Conservation (phyloP, 64 coral and sea anemone species). For the Montipora efflorescens region DNA sequence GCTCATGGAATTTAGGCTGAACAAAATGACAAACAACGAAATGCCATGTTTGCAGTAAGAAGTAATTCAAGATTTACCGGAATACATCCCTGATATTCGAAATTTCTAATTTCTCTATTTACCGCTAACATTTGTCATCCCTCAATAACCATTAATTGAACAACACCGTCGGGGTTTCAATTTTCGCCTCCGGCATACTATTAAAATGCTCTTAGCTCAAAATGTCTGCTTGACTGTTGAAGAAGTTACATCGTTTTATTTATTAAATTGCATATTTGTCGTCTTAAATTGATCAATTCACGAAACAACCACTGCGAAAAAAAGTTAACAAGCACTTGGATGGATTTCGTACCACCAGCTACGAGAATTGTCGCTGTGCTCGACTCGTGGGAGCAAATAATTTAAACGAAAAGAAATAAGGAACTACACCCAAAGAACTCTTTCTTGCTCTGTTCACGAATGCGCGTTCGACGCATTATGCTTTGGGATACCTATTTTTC, state of each 20-base stretch:
- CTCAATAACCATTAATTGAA: constrained; percentile 47
- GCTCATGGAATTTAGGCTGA: constrained; percentile 73
- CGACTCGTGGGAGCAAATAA: too few species aligned
- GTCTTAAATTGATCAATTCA: background rate
- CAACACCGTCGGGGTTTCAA: background rate
- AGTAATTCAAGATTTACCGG: constrained; percentile 2
- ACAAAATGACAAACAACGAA: constrained; percentile 65
- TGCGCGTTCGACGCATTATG: too few species aligned
- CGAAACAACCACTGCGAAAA: background rate
- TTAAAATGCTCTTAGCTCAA: background rate
- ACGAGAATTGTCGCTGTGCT: background rate
- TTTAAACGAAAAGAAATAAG: background rate
- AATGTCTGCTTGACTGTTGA: background rate
- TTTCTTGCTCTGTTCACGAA: too few species aligned
- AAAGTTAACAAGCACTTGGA: background rate
- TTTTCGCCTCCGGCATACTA: constrained; percentile 26
- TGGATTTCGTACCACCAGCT: background rate
- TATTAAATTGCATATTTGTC: background rate
- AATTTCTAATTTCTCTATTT: constrained; percentile 2
- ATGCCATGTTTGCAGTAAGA: constrained; percentile 14
- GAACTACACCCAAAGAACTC: too few species aligned
- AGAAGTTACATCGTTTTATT: background rate
- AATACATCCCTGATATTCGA: constrained; percentile 12
- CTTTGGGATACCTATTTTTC: too few species aligned
- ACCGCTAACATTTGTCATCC: constrained; percentile 1